A percentile compares a stretch with the other conserved stretches of the same genome.
Conservation (phyloP, 2,797 vertebrate genomes). For the Rallus crepitans region DNA sequence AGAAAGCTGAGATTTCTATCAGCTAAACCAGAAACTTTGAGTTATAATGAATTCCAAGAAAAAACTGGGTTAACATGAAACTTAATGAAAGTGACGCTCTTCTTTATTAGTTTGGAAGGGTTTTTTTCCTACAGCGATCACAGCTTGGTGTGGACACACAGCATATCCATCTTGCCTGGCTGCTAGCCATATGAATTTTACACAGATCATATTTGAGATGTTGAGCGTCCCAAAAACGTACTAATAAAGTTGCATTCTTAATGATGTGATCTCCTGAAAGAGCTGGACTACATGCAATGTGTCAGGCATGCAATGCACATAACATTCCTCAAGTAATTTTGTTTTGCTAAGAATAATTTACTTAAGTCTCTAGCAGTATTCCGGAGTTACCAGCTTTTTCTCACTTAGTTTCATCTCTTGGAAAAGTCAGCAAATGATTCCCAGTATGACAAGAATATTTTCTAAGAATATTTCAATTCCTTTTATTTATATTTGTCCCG, state of each 20-base stretch:
- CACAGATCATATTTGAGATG: background rate
- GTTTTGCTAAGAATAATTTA: conserved; percentile 1
- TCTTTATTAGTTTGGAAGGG: conserved; percentile 38
- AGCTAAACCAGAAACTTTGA: conserved; percentile 66
- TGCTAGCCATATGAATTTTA: background rate
- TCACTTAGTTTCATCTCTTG: conserved; percentile 21
- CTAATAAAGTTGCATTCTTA: background rate
- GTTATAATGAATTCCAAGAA: conserved; percentile 72
- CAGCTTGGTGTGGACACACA: conserved; percentile 47
- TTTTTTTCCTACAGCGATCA: background rate
- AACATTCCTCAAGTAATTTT: background rate
- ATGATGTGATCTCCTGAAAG: background rate
- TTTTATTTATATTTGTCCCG: conserved; percentile 62
- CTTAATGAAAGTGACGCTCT: conserved; percentile 59
- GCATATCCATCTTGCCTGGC: background rate
- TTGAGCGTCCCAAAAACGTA: background rate
- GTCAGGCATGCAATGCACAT: background rate
- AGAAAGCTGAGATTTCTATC: conserved; percentile 70
- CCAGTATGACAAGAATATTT: conserved; percentile 51
- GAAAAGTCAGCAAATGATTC: conserved; percentile 38
- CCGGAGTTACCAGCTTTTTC: background rate
- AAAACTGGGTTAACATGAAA: conserved; percentile 64
- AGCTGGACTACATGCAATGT: background rate
- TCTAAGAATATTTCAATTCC: conserved; percentile 66
- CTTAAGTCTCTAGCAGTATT: background rate